Evolutionary conservation across 2,888 invertebrate species (phyloP).

Genomic region (Globia sparganii): DNA sequence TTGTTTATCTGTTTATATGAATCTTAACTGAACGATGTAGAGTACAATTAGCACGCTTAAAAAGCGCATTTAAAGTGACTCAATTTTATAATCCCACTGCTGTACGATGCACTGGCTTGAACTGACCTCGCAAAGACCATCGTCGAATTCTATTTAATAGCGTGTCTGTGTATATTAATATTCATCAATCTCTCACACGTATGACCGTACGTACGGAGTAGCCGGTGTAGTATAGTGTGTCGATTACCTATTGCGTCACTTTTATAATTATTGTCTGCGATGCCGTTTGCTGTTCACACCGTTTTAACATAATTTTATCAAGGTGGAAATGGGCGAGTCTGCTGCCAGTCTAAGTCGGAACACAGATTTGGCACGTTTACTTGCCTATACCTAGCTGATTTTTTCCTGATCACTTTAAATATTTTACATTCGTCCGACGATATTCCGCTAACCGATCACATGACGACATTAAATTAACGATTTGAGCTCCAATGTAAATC

Average conservation of each 20-base stretch:
- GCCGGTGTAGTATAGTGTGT: conserved; percentile 67
- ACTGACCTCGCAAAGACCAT: conserved; percentile 38
- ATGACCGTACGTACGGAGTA: conserved; percentile 41
- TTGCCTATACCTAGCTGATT: conserved; percentile 51
- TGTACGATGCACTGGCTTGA: not conserved
- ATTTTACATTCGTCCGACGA: conserved; percentile 26
- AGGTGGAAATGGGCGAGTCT: conserved; percentile 70
- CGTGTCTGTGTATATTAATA: conserved; percentile 58
- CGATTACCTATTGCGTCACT: conserved; percentile 71
- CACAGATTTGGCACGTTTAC: conserved; percentile 70
- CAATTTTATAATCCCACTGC: not conserved
- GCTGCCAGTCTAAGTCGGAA: conserved; percentile 71
- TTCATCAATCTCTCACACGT: conserved; percentile 60
- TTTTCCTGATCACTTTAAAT: conserved; percentile 61
- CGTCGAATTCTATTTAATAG: conserved; percentile 34
- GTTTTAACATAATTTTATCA: conserved; percentile 65
- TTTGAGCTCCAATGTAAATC: conserved; percentile 32
- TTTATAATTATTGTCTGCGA: conserved; percentile 71
- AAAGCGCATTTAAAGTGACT: not conserved
- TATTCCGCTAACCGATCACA: conserved; percentile 28
- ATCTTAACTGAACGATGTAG: not conserved
- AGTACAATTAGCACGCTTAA: not conserved
- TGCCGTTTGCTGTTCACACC: conserved; percentile 51
- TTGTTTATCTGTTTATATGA: not conserved
- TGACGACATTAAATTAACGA: conserved; percentile 35